Conservation (phyloP, 2,888 invertebrate species). For the Ornithoptera priamus region DNA sequence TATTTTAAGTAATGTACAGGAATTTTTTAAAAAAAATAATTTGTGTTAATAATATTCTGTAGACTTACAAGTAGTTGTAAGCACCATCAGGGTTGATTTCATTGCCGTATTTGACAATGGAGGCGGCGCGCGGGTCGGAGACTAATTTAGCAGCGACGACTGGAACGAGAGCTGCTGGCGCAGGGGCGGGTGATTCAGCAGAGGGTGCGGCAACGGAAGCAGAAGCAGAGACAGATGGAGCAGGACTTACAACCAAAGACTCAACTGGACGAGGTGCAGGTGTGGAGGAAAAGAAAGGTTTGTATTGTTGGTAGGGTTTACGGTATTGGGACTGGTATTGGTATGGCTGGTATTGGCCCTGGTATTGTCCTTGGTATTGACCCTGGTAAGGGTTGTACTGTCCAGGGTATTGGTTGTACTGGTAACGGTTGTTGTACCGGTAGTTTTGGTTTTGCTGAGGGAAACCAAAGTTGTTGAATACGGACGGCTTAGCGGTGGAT, state of each 20-base stretch:
- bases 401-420: conserved; percentile 30
- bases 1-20: too few relatives aligned
- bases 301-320: conserved; percentile 31
- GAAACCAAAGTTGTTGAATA: conserved; percentile 28
- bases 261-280: conserved; percentile 26
- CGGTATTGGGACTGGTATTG: conserved; percentile 30
- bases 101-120: conserved; percentile 56
- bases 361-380: conserved; percentile 32
- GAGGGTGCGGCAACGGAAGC: conserved; percentile 26
- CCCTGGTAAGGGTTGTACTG: conserved; percentile 29
- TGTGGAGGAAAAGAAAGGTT: conserved; percentile 33
- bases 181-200: conserved; percentile 27
- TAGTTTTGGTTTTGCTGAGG: conserved; percentile 33
- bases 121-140: conserved; percentile 44
- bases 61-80: conserved; percentile 72
- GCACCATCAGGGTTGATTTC: conserved; percentile 70
- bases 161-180: conserved; percentile 39
- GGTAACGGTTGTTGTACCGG: conserved; percentile 33
- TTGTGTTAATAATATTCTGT: conserved; percentile 6
- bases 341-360: conserved; percentile 30
- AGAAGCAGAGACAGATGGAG: conserved; percentile 29
- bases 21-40: too few relatives aligned
- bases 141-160: conserved; percentile 34
- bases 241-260: conserved; percentile 2
- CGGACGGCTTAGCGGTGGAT: conserved; percentile 29